Evolutionary conservation across 1,140 invertebrate genomes (phyloP), one percentile per base, ranked within the genome.

Genomic region (Ericerus pela): DNA sequence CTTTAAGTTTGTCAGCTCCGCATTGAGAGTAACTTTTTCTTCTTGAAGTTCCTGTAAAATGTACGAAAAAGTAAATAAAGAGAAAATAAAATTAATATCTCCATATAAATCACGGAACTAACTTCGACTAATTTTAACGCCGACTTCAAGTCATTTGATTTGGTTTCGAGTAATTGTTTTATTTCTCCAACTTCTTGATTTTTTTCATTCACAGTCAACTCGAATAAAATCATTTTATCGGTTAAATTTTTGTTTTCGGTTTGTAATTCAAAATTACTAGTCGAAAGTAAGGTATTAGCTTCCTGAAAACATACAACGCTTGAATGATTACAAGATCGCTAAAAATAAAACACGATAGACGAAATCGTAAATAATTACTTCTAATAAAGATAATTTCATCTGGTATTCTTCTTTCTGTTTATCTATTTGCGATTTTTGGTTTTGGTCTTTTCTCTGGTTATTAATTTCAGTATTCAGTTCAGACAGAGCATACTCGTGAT

Each of bases 1-100:
- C 51, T 57, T 60, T 12, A 60, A 27, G 14, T 37, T n/a, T 11
- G 30, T 33, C 20, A 60, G 16, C 24, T 60, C 59, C 36, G 36
- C 52, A 16, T 37, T 30, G 31, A 60, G n/a, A n/a, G 57, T 36
- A 11, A 38, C 36, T 56, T 60, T 60, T 27, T 60, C 59, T 38
- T 57, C 59, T 38, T 47, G 33, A 22, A 60, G 12, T 22, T 54
- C 53, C 59, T 60, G 38, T 1, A 54, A 51, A 38, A 56, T 22
- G 41, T 47, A 24, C 2, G 20, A 41, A 8, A 16, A 47, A 24
- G 16, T 3, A 33, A n/a, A 33, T 10, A 47, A 4, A 47, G 14
- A 24, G 18, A 47, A 10, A n/a, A n/a, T n/a, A n/a, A n/a, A 47
- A 47, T 3, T 47, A 38, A 14, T 38, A 14, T 24, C n/a, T n/a